Percentiles rank a stretch among this genome's conserved stretches.
Evolutionary conservation across 2,888 invertebrate species (phyloP).

Genomic region (Plebejus melissa): DNA sequence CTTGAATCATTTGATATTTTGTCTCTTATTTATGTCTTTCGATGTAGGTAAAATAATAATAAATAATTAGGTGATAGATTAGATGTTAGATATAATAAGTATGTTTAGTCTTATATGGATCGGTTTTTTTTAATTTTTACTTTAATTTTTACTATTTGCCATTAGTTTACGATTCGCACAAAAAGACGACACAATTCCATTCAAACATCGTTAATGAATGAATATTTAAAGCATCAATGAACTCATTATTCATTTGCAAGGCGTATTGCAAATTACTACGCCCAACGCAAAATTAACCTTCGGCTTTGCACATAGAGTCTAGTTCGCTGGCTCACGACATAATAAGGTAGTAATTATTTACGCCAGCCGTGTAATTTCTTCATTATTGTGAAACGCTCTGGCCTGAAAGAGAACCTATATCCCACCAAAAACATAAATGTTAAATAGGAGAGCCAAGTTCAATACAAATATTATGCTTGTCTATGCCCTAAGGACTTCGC

Average conservation of each 20-base stretch:
- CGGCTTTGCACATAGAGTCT: background rate
- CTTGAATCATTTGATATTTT: too few species aligned
- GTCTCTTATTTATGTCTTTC: too few species aligned
- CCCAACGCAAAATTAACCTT: slow-evolving; percentile 4
- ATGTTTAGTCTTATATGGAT: too few species aligned
- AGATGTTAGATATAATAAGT: too few species aligned
- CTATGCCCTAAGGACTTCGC: too few species aligned
- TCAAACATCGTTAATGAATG: background rate
- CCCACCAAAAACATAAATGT: too few species aligned
- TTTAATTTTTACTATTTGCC: background rate
- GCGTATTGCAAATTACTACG: slow-evolving; percentile 13
- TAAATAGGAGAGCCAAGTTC: too few species aligned
- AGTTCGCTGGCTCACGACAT: background rate
- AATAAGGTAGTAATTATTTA: slow-evolving; percentile 10
- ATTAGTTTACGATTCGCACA: background rate
- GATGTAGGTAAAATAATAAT: too few species aligned
- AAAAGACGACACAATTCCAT: background rate
- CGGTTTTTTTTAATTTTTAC: background rate
- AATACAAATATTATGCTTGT: too few species aligned
- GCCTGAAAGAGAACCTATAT: background rate
- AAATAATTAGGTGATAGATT: too few species aligned
- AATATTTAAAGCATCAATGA: slow-evolving; percentile 25
- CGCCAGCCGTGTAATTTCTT: slow-evolving; percentile 3
- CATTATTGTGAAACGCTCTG: background rate
- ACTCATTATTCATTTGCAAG: slow-evolving; percentile 13